phyloP scores from a whole-genome alignment of 1,140 invertebrate genomes.

The Drosophila carrolli region DNA sequence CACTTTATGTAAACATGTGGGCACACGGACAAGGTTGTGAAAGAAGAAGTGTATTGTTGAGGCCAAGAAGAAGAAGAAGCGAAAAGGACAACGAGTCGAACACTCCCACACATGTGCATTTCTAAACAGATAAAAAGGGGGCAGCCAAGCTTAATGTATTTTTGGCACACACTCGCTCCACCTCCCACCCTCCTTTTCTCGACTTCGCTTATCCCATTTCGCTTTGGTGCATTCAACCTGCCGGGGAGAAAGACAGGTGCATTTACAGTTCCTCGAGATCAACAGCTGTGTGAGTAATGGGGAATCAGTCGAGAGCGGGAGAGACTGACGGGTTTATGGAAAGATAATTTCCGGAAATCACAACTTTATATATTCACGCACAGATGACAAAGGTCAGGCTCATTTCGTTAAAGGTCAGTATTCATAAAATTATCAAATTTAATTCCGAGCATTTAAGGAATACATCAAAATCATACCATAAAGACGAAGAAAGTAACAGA shows the following conservation, averaged over 20 bases:
- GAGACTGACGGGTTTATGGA: background rate
- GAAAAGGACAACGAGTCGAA: slow-evolving; percentile 20
- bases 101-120: slow-evolving; percentile 1
- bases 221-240: slow-evolving; percentile 66
- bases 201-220: slow-evolving; percentile 22
- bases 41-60: slow-evolving; percentile 11
- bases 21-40: slow-evolving; percentile 24
- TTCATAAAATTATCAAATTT: too few species aligned
- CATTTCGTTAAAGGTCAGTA: too few species aligned
- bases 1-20: slow-evolving; percentile 27
- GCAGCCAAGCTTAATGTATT: slow-evolving; percentile 23
- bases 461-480: background rate
- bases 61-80: background rate
- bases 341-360: too few species aligned
- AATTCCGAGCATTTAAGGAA: background rate
- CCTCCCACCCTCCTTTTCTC: slow-evolving; percentile 1
- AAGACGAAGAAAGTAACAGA: background rate
- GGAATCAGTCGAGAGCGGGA: slow-evolving; percentile 4
- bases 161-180: slow-evolving; percentile 24
- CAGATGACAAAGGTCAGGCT: too few species aligned
- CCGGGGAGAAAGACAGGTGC: slow-evolving; percentile 56
- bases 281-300: slow-evolving; percentile 56
- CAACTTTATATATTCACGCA: too few species aligned
- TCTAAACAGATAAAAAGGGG: slow-evolving; percentile 15
- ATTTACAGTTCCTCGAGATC: slow-evolving; percentile 59